Percentiles rank a stretch among this genome's conserved stretches.
These are phyloP conservation scores for Margarornis squamiger DNA, from an alignment of 2,797 vertebrate species.

Conservation along the genomic window DNA sequence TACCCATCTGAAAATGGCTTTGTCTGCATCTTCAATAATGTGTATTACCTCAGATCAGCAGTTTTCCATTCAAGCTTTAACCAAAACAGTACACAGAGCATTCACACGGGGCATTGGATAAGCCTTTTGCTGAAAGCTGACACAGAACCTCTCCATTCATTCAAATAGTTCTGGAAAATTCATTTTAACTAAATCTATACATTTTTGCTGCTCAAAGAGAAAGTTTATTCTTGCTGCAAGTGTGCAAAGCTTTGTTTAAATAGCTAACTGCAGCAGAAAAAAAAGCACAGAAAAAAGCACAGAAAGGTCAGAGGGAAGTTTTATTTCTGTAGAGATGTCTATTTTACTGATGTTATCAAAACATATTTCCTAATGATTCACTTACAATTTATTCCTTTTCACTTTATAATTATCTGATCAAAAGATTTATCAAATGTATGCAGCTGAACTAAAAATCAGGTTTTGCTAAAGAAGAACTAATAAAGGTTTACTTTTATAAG, in stretches of 20 bases:
- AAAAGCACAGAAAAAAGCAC: neutral
- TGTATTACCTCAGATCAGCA: conserved; percentile 25
- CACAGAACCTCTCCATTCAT: conserved; percentile 11
- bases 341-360: neutral
- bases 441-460: neutral
- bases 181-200: neutral
- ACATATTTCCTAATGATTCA: conserved; percentile 2
- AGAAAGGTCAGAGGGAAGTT: neutral
- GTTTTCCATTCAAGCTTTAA: conserved; percentile 39
- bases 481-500: neutral
- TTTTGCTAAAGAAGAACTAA: neutral
- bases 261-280: conserved; percentile 6
- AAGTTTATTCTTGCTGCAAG: neutral
- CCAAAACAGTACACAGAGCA: conserved; percentile 34
- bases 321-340: neutral
- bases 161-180: conserved; percentile 23
- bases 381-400: neutral
- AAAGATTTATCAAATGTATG: neutral
- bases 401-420: neutral
- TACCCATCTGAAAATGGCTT: neutral
- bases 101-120: conserved; percentile 4
- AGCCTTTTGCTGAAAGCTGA: conserved; percentile 47
- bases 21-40: neutral
- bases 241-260: conserved; percentile 28
- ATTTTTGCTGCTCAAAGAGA: neutral